These are phyloP conservation scores for Cheilosia variabilis DNA, from an alignment of 2,888 invertebrate species.

Conservation along the genomic window DNA sequence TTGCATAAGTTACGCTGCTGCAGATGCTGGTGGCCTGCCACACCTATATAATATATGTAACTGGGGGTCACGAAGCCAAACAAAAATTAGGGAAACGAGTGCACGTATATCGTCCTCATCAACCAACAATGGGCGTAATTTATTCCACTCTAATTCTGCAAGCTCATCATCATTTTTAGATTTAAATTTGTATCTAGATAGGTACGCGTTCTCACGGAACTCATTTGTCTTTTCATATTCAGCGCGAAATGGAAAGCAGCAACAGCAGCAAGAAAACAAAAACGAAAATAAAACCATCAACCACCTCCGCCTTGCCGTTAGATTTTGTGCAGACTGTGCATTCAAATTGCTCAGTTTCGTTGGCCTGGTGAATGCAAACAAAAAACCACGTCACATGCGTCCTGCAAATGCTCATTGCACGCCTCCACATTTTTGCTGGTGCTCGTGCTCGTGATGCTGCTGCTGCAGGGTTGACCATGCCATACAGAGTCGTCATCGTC, in stretches of 20 bases:
- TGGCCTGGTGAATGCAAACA: slow-evolving; percentile 36
- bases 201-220: slow-evolving; percentile 45
- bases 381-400: slow-evolving; percentile 64
- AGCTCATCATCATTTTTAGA: slow-evolving; percentile 68
- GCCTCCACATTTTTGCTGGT: slow-evolving; percentile 53
- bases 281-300: slow-evolving; percentile 8
- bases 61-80: slow-evolving; percentile 56
- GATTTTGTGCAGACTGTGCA: slow-evolving; percentile 72
- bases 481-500: slow-evolving; percentile 41
- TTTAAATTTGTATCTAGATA: slow-evolving; percentile 64
- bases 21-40: slow-evolving; percentile 29
- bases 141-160: slow-evolving; percentile 73
- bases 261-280: slow-evolving; percentile 19
- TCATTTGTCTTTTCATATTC: slow-evolving; percentile 70
- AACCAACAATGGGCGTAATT: slow-evolving; percentile 64
- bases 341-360: slow-evolving; percentile 69
- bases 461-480: slow-evolving; percentile 60
- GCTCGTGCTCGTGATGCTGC: slow-evolving; percentile 5
- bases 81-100: not conserved
- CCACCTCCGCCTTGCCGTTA: slow-evolving; percentile 46
- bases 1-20: slow-evolving; percentile 53
- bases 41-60: slow-evolving; percentile 28
- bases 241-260: slow-evolving; percentile 61
- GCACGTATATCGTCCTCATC: slow-evolving; percentile 52
- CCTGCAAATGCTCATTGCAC: slow-evolving; percentile 63